phyloP scores from a whole-genome alignment of 2,113 vertebrate species.

The Dromiciops gliroides region DNA sequence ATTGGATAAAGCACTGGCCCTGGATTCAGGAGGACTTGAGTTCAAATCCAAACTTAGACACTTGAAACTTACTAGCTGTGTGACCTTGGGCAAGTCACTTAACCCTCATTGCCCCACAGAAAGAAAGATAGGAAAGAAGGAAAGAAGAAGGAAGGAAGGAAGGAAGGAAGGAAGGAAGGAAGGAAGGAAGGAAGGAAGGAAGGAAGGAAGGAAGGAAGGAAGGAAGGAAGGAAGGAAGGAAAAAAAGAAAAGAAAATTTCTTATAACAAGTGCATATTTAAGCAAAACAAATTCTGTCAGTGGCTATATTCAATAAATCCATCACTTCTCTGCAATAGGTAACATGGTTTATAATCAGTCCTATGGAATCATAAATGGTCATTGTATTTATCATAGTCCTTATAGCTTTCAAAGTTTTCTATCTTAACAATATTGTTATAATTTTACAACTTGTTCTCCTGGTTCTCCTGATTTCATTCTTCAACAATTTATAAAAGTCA shows the following conservation, averaged over 20 bases:
- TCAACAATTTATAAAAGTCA: not conserved
- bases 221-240: too few species aligned
- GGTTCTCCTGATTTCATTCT: not conserved
- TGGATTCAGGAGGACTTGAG: not conserved
- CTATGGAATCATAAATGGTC: not conserved
- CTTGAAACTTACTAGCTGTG: not conserved
- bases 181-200: too few species aligned
- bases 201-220: too few species aligned
- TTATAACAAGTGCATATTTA: not conserved
- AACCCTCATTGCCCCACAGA: too few species aligned
- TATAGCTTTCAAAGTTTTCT: not conserved
- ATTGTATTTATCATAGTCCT: not conserved
- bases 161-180: too few species aligned
- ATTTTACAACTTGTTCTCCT: not conserved
- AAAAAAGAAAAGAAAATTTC: not conserved
- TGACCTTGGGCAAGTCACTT: too few species aligned
- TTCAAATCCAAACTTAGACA: not conserved
- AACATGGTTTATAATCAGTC: not conserved
- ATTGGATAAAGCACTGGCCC: not conserved
- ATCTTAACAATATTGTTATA: not conserved
- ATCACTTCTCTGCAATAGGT: not conserved
- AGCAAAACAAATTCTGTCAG: not conserved
- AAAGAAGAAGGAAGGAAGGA: too few species aligned
- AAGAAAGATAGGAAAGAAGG: too few species aligned
- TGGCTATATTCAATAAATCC: not conserved